Conservation (phyloP, 2,797 vertebrate species). For the Microcaecilia unicolor region DNA sequence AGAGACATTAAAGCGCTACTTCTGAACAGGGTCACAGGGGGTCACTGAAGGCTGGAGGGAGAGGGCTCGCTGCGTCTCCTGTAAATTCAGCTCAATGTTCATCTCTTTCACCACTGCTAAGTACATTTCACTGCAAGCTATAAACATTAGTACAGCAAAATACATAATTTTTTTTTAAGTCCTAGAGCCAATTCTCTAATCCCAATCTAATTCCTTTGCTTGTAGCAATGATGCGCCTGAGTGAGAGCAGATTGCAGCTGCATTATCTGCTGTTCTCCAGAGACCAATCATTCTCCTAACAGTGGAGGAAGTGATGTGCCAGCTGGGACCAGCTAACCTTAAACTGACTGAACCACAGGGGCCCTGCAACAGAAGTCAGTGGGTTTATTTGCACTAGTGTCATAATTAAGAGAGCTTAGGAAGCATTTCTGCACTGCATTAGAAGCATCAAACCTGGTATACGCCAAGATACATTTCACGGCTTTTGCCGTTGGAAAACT, state of each 20-base stretch:
- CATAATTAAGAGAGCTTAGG: not conserved
- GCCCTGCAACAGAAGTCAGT: not conserved
- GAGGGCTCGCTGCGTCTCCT: not conserved
- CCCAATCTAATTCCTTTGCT: conserved; percentile 11
- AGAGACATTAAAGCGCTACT: too few species aligned
- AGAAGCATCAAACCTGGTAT: too few species aligned
- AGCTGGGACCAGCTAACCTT: conserved; percentile 10
- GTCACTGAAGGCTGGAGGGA: too few species aligned
- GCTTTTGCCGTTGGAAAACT: too few species aligned
- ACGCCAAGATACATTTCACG: too few species aligned
- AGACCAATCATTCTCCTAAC: conserved; percentile 7
- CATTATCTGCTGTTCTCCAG: conserved; percentile 10
- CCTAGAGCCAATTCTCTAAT: conserved; percentile 4
- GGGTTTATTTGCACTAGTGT: not conserved
- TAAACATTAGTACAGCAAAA: conserved; percentile 3
- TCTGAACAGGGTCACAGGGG: too few species aligned
- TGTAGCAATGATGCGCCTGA: conserved; percentile 22
- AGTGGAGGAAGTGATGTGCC: conserved; percentile 13
- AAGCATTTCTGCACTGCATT: not conserved
- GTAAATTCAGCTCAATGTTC: conserved; percentile 8
- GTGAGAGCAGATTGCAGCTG: conserved; percentile 26
- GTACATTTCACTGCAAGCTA: conserved; percentile 16
- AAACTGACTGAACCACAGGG: conserved; percentile 10
- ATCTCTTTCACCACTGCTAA: conserved; percentile 14
- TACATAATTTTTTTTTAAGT: conserved; percentile 5